Base-by-base conservation (phyloP, 2,113 vertebrate species). In the Galeopterus variegatus region DNA sequence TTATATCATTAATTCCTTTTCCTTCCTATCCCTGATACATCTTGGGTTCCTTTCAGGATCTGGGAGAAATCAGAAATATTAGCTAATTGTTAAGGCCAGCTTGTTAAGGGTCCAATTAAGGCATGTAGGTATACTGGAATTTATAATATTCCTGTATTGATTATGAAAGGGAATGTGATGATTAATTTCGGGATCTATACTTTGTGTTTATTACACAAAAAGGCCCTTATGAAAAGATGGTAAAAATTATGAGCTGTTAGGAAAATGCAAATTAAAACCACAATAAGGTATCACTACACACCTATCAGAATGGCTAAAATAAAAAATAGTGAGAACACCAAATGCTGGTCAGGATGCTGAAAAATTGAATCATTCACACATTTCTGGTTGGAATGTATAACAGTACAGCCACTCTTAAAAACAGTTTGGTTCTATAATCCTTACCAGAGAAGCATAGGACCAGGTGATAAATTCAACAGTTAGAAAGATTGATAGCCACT, bases 21-120 rank as follows among this genome's bases (percentile, higher is more conserved):
- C 50, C 48, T 85, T 93, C 70, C 60, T 54, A 19, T 77, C 18
- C 18, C 26, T 56, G 58, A 65, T 45, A 56, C 28, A 33, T 77
- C 18, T 77, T 73, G 15, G 26, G 26, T 76, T 65, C 62, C 60
- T 86, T 86, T 58, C 72, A 86, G 28, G n/a, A 36, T 56, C 36
- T 93, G n/a, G 50, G 60, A 93, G 60, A 77, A 86, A 76, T 50
- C 91, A 67, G 50, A 93, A 77, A 77, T 21, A 76, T 85, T 21
- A 67, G 70, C 70, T 77, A 93, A 65, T 65, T 67, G 28, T 28
- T 77, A 77, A 67, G 60, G 13, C 50, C 26, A 83, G 41, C 41
- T 41, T 41, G 41, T 41, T 41, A 41, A 31, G 2, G 8, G 36
- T 67, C n/a, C 64, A 83, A 4, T 75, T 90, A 67, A 75, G n/a